Evolutionary conservation across 2,888 invertebrate genomes (phyloP).

Genomic region (Hymenopus coronatus): DNA sequence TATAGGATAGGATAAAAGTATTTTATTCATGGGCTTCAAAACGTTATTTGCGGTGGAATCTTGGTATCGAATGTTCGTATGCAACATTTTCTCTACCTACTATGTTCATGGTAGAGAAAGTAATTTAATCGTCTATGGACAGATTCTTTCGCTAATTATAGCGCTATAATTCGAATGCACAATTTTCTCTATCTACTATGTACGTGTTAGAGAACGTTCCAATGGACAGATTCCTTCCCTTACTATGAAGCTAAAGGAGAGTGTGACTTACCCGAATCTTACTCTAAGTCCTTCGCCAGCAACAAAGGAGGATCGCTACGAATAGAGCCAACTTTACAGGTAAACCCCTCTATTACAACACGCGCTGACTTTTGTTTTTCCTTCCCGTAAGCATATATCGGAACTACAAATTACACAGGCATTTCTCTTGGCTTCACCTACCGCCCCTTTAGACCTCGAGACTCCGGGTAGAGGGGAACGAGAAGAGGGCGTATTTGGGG

Average conservation of each 20-base stretch:
- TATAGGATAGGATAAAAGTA: too few species aligned
- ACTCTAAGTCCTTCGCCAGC: not conserved
- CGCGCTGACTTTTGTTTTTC: not conserved
- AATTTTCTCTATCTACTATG: too few species aligned
- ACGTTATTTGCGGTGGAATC: too few species aligned
- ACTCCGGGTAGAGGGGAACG: not conserved
- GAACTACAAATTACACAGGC: constrained; percentile 23
- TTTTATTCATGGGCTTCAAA: too few species aligned
- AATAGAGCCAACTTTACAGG: constrained; percentile 16
- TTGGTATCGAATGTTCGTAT: too few species aligned
- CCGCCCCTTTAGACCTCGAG: not conserved
- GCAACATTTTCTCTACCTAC: too few species aligned
- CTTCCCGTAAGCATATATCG: constrained; percentile 14
- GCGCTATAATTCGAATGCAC: too few species aligned
- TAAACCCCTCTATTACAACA: constrained; percentile 18
- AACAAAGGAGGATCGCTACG: constrained; percentile 1
- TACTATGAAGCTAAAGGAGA: not conserved
- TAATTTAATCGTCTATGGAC: too few species aligned
- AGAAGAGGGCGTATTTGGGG: constrained; percentile 1
- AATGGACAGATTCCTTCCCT: too few species aligned
- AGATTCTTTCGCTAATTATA: too few species aligned
- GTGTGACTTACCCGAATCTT: not conserved
- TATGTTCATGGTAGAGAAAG: too few species aligned
- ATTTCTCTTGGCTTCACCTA: not conserved
- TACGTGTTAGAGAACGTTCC: too few species aligned